These are phyloP conservation scores for Telmatochromis sp. DNA, from an alignment of 2,113 vertebrate genomes.

Conservation along the genomic window DNA sequence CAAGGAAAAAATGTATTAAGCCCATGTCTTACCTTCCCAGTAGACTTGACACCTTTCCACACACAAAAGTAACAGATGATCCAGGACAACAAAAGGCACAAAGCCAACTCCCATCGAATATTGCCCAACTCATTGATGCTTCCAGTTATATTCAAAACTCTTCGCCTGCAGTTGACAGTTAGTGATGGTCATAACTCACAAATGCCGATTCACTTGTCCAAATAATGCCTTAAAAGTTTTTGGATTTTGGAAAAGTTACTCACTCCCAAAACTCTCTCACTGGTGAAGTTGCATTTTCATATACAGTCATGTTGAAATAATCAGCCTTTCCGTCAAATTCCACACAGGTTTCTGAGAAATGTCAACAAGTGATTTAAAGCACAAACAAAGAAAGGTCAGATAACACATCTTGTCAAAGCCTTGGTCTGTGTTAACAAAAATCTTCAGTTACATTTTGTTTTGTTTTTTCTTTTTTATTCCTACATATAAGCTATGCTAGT, in stretches of 20 bases:
- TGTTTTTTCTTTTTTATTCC: not conserved
- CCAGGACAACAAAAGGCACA: slow-evolving; percentile 78
- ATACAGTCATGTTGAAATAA: slow-evolving; percentile 51
- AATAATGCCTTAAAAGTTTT: not conserved
- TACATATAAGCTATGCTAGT: not conserved
- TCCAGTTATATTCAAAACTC: slow-evolving; percentile 76
- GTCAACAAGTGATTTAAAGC: not conserved
- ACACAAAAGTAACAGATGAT: slow-evolving; percentile 83
- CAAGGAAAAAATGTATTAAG: not conserved
- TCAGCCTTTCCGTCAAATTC: slow-evolving; percentile 65
- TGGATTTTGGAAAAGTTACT: slow-evolving; percentile 44
- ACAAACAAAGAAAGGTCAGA: not conserved
- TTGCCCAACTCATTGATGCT: slow-evolving; percentile 77
- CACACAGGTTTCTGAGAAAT: slow-evolving; percentile 75
- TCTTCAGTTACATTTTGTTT: not conserved
- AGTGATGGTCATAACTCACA: not conserved
- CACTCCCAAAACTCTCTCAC: slow-evolving; percentile 97
- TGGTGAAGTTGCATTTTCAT: slow-evolving; percentile 79
- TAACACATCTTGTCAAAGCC: not conserved
- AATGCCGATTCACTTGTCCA: not conserved
- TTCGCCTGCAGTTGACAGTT: slow-evolving; percentile 47
- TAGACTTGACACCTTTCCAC: slow-evolving; percentile 82
- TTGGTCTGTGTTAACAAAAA: not conserved
- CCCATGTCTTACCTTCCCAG: slow-evolving; percentile 71
- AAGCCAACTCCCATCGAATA: slow-evolving; percentile 75